Conservation (phyloP, 2,797 vertebrate species). For the Anguilla marmorata region DNA sequence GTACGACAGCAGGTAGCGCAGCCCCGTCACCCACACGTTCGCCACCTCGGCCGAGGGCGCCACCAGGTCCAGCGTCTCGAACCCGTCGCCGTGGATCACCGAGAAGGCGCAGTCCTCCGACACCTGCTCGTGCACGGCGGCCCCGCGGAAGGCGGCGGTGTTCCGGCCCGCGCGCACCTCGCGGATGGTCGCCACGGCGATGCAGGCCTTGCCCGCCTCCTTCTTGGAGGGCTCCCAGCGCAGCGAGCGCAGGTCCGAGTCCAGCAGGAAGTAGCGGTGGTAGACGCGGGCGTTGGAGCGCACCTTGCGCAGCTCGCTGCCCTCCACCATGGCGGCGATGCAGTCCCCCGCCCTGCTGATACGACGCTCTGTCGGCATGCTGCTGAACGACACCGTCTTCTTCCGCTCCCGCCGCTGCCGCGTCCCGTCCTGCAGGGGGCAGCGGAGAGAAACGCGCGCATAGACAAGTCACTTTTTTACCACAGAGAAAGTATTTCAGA, state of each 20-base stretch:
- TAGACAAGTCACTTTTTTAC: background rate
- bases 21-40: conserved; percentile 93
- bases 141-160: conserved; percentile 91
- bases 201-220: conserved; percentile 91
- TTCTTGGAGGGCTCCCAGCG: conserved; percentile 96
- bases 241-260: conserved; percentile 87
- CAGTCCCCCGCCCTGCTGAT: conserved; percentile 93
- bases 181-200: conserved; percentile 83
- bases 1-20: conserved; percentile 80
- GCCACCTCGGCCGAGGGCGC: conserved; percentile 88
- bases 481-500: background rate
- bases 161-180: conserved; percentile 93
- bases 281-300: conserved; percentile 90
- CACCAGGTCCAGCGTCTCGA: conserved; percentile 90
- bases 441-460: conserved; percentile 7
- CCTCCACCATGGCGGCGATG: conserved; percentile 90
- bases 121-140: conserved; percentile 91
- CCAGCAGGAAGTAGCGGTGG: conserved; percentile 87
- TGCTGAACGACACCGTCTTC: conserved; percentile 94
- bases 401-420: conserved; percentile 87
- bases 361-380: conserved; percentile 91
- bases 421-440: conserved; percentile 79
- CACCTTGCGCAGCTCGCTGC: conserved; percentile 89
- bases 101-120: conserved; percentile 94
- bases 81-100: conserved; percentile 89